phyloP scores from a whole-genome alignment of 2,797 vertebrate species.

The Syncerus caffer region DNA sequence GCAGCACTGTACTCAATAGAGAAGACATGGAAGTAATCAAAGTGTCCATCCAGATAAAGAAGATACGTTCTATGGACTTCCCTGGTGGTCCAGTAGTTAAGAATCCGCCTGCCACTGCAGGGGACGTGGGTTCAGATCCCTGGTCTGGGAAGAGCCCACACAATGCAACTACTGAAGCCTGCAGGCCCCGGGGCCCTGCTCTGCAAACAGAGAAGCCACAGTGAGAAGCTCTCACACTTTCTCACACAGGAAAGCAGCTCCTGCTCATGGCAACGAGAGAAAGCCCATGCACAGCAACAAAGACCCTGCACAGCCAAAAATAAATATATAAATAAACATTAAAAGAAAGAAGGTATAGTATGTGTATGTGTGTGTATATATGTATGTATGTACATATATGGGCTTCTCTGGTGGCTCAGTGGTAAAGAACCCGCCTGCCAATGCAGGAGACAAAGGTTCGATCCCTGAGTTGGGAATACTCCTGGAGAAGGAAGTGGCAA shows the following conservation, averaged over 20 bases:
- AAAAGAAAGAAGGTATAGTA: not conserved
- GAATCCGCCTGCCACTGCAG: not conserved
- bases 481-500: not conserved
- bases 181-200: not conserved
- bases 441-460: not conserved
- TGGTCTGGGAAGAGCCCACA: not conserved
- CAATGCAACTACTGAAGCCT: not conserved
- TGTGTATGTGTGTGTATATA: not conserved
- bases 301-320: not conserved
- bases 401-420: not conserved
- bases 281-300: not conserved
- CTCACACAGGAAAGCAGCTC: not conserved
- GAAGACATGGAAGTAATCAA: not conserved
- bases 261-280: not conserved
- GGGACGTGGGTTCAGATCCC: not conserved
- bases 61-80: not conserved
- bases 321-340: not conserved
- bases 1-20: not conserved
- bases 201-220: not conserved
- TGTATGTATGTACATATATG: rapidly evolving
- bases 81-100: not conserved
- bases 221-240: not conserved
- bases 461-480: not conserved
- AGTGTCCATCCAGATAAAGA: not conserved
- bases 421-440: not conserved